Evolutionary conservation across 2,113 vertebrate species (phyloP).

Genomic region (Plecturocebus donacophilus): DNA sequence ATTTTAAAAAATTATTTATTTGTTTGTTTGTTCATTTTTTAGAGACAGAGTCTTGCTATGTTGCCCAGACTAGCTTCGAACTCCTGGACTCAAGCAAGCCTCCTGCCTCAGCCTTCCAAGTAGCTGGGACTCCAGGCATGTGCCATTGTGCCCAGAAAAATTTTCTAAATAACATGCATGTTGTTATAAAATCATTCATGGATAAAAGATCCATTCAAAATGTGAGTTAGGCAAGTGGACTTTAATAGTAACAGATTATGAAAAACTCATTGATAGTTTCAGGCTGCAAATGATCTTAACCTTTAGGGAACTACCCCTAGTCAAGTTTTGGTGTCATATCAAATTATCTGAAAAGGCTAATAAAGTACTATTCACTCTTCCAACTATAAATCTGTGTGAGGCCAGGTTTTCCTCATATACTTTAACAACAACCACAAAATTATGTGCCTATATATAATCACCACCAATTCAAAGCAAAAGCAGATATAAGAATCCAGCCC

Average conservation of each 20-base stretch:
- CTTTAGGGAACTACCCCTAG: constrained; percentile 39
- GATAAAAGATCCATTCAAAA: neutral
- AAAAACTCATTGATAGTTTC: constrained; percentile 10
- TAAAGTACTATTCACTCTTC: constrained; percentile 12
- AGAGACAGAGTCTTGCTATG: neutral
- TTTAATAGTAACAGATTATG: neutral
- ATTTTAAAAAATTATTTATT: neutral
- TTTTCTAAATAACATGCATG: neutral
- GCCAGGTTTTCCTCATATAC: neutral
- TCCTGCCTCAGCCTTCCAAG: neutral
- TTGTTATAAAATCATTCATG: constrained; percentile 34
- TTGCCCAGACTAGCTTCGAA: neutral
- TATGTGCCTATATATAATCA: neutral
- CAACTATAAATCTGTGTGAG: neutral
- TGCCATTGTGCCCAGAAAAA: neutral
- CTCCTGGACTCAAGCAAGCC: neutral
- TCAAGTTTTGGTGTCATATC: constrained; percentile 61
- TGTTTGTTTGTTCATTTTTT: neutral
- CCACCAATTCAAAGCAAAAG: neutral
- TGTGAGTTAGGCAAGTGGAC: neutral
- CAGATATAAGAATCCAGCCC: neutral
- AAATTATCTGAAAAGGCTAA: constrained; percentile 33
- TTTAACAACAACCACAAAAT: neutral
- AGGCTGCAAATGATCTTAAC: constrained; percentile 1
- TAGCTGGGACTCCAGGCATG: neutral